Conservation (phyloP, 2,113 vertebrate genomes). For the Megaceryle maxima region DNA sequence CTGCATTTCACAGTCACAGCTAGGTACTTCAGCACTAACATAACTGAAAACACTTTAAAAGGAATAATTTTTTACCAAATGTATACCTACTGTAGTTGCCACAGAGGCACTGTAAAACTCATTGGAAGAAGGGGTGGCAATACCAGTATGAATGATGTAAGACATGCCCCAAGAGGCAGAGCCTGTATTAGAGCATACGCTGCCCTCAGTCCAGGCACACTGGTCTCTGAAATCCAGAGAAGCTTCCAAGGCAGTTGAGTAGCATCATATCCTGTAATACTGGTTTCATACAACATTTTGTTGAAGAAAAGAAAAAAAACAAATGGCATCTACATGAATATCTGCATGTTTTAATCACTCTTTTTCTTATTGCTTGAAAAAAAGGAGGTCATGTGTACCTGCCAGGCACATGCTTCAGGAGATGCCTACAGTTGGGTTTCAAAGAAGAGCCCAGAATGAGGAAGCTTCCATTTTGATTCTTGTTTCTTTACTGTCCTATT, state of each 20-base stretch:
- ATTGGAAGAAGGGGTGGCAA: neutral
- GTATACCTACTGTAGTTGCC: neutral
- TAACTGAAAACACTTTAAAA: neutral
- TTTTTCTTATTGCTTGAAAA: neutral
- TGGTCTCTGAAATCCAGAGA: neutral
- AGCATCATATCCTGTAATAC: neutral
- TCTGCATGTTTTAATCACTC: neutral
- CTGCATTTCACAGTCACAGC: too few species aligned
- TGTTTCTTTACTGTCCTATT: neutral
- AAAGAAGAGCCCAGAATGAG: neutral
- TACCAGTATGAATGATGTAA: neutral
- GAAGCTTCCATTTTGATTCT: neutral
- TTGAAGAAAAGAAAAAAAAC: neutral
- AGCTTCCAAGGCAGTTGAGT: neutral
- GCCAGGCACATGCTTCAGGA: neutral
- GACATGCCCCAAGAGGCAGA: neutral
- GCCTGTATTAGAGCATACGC: rapidly evolving
- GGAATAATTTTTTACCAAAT: neutral
- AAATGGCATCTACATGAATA: neutral
- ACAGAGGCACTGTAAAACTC: neutral
- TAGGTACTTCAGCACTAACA: neutral
- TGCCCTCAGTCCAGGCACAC: too few species aligned
- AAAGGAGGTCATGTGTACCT: neutral
- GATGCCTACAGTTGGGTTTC: neutral
- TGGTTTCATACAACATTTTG: neutral